These are phyloP conservation scores for Ooceraea biroi DNA, from an alignment of 1,140 invertebrate species.

Conservation along the genomic window DNA sequence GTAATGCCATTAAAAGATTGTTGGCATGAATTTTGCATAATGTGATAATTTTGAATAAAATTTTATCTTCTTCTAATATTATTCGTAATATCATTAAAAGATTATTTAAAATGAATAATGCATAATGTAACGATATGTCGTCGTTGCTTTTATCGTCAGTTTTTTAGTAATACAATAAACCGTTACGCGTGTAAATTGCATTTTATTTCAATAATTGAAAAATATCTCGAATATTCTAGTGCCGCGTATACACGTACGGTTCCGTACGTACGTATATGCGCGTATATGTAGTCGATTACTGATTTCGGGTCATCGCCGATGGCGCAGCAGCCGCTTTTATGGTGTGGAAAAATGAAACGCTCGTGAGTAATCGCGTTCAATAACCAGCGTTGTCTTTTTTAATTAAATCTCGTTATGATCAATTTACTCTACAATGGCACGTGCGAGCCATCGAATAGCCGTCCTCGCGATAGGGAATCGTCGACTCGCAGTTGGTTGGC, in stretches of 20 bases:
- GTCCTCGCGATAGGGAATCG: conserved; percentile 39
- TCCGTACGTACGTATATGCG: neutral
- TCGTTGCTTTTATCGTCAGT: neutral
- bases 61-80: too few species aligned
- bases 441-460: conserved; percentile 40
- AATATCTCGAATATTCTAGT: conserved; percentile 39
- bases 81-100: too few species aligned
- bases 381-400: conserved; percentile 73
- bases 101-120: too few species aligned
- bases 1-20: conserved; percentile 12
- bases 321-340: conserved; percentile 41
- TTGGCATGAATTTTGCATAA: too few species aligned
- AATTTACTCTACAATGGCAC: conserved; percentile 68
- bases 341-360: conserved; percentile 48
- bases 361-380: conserved; percentile 56
- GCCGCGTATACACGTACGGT: neutral
- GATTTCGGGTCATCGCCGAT: conserved; percentile 51
- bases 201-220: conserved; percentile 43
- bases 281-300: conserved; percentile 43
- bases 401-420: conserved; percentile 76
- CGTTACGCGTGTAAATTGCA: conserved; percentile 29
- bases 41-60: too few species aligned
- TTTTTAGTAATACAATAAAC: neutral
- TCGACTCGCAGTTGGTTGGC: conserved; percentile 9
- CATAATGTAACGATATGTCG: neutral